Evolutionary conservation across 2,113 vertebrate genomes (phyloP).

Genomic region (Eolophus roseicapilla): DNA sequence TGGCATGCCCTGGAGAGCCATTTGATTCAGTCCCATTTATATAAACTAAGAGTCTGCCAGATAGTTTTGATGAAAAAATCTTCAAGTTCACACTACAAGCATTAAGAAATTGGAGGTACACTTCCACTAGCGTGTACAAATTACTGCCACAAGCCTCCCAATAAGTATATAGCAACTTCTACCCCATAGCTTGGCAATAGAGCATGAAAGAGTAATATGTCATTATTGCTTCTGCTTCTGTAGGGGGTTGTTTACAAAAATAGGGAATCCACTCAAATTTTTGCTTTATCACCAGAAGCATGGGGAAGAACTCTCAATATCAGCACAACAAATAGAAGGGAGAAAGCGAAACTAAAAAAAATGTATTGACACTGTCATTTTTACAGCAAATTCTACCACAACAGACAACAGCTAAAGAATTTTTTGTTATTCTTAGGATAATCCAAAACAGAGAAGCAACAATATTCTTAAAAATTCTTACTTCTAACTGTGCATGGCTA

Average conservation of each 20-base stretch:
- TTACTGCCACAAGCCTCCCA: neutral
- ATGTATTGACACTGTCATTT: neutral
- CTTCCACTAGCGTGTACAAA: neutral
- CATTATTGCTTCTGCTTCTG: neutral
- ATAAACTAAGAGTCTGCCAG: neutral
- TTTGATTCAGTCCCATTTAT: neutral
- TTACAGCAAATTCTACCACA: neutral
- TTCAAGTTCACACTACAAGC: neutral
- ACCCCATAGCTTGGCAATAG: neutral
- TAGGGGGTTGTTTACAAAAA: neutral
- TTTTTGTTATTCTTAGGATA: neutral
- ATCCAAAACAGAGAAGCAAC: neutral
- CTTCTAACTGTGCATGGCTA: neutral
- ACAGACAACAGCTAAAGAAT: neutral
- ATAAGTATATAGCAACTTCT: neutral
- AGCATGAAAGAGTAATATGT: neutral
- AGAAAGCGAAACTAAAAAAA: neutral
- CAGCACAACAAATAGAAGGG: neutral
- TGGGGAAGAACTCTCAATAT: neutral
- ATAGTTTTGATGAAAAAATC: neutral
- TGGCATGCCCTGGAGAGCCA: neutral
- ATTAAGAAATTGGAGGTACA: neutral
- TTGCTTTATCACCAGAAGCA: neutral
- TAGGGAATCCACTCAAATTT: neutral
- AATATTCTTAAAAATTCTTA: neutral